These are phyloP conservation scores for Drosophila phalerata DNA, from an alignment of 2,888 invertebrate species.

Conservation along the genomic window DNA sequence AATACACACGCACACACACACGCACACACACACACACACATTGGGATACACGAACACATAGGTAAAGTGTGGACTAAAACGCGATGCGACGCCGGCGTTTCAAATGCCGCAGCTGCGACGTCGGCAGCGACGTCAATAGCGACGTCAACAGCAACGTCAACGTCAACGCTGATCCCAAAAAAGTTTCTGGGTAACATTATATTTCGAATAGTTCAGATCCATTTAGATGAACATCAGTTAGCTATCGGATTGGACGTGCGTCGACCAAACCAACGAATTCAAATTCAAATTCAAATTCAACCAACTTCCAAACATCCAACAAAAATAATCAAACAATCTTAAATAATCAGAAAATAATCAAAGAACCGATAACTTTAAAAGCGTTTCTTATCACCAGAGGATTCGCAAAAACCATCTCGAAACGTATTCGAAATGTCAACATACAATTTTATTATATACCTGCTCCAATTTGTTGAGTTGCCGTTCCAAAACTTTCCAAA, in stretches of 20 bases:
- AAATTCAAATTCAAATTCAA: slow-evolving; percentile 5
- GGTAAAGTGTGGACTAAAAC: slow-evolving; percentile 28
- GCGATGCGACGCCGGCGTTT: slow-evolving; percentile 54
- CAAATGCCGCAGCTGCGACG: slow-evolving; percentile 54
- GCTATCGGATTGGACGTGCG: slow-evolving; percentile 85
- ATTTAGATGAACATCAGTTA: slow-evolving; percentile 86
- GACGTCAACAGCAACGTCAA: slow-evolving; percentile 36
- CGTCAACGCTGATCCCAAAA: slow-evolving; percentile 77
- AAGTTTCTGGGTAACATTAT: slow-evolving; percentile 84
- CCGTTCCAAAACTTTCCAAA: background rate
- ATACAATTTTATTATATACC: background rate
- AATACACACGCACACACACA: slow-evolving; percentile 22
- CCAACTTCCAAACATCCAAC: slow-evolving; percentile 21
- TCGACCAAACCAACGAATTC: slow-evolving; percentile 37
- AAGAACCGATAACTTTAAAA: background rate
- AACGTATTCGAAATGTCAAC: background rate
- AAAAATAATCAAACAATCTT: slow-evolving; percentile 17
- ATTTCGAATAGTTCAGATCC: slow-evolving; percentile 85
- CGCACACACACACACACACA: slow-evolving; percentile 15
- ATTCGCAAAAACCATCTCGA: background rate
- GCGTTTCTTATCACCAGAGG: no score
- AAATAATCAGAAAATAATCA: background rate
- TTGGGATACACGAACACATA: background rate
- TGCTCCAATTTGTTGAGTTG: slow-evolving; percentile 3
- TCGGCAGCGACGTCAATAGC: slow-evolving; percentile 32